Evolutionary conservation across 92 coral and sea anemone species (phyloP).

Genomic region (Zoanthus sansibaricus): DNA sequence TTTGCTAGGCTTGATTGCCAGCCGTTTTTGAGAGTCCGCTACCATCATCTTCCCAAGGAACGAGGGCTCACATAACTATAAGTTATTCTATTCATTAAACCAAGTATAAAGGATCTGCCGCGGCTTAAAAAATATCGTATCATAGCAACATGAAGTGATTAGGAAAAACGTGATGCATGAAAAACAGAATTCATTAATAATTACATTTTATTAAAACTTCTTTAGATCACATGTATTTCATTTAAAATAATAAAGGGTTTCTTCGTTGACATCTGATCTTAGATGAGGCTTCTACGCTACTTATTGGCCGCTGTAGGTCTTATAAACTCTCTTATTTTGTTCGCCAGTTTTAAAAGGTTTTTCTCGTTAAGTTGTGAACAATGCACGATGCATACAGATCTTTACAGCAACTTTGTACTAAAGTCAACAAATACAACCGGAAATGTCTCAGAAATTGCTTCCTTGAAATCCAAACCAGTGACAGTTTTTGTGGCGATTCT

Average conservation of each 20-base stretch:
- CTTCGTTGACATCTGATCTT: neutral
- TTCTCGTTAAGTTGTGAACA: neutral
- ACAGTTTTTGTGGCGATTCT: conserved; percentile 78
- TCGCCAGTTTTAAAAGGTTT: conserved; percentile 1
- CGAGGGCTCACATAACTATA: too few relatives aligned
- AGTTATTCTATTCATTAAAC: neutral
- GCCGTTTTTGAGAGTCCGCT: too few relatives aligned
- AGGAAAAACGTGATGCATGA: neutral
- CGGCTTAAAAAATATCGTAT: neutral
- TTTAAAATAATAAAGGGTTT: neutral
- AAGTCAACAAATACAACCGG: neutral
- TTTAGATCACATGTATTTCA: neutral
- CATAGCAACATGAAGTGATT: conserved; percentile 1
- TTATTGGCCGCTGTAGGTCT: neutral
- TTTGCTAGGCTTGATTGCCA: too few relatives aligned
- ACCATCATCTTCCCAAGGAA: too few relatives aligned
- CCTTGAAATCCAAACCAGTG: conserved; percentile 15
- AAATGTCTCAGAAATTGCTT: neutral
- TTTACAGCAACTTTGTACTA: neutral
- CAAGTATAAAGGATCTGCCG: neutral
- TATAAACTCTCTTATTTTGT: neutral
- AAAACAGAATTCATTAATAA: neutral
- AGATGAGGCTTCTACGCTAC: neutral
- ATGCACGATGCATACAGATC: neutral
- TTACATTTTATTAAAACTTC: neutral